phyloP scores from a whole-genome alignment of 2,797 vertebrate species.

The Naso thynnoides region DNA sequence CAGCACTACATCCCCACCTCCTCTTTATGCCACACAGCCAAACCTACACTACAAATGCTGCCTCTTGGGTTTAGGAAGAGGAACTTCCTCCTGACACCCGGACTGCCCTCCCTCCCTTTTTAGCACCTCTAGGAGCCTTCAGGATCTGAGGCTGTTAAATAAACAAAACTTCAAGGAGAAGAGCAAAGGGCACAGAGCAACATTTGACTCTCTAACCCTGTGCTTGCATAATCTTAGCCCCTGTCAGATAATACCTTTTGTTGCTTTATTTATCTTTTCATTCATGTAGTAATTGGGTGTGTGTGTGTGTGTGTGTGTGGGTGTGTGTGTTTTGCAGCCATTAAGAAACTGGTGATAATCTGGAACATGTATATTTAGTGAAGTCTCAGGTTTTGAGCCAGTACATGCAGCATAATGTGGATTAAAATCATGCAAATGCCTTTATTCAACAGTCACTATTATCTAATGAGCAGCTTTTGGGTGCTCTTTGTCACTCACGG shows the following conservation, averaged over 20 bases:
- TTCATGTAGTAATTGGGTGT: conserved; percentile 60
- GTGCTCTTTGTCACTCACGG: conserved; percentile 49
- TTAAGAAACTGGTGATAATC: conserved; percentile 44
- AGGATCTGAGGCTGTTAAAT: conserved; percentile 75
- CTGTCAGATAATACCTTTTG: conserved; percentile 60
- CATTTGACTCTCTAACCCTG: conserved; percentile 68
- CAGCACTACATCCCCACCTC: neutral
- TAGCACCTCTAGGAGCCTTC: conserved; percentile 65
- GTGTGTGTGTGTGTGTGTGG: conserved; percentile 34
- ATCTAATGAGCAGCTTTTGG: conserved; percentile 55
- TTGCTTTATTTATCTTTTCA: conserved; percentile 68
- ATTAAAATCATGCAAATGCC: conserved; percentile 49
- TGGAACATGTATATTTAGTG: conserved; percentile 25
- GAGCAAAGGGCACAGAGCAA: conserved; percentile 78
- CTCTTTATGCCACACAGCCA: conserved; percentile 7
- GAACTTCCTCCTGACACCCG: conserved; percentile 50
- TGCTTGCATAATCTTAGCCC: conserved; percentile 67
- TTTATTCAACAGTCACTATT: conserved; percentile 58
- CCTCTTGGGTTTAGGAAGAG: conserved; percentile 45
- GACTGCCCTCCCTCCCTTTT: conserved; percentile 51
- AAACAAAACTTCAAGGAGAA: conserved; percentile 75
- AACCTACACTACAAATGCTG: conserved; percentile 15
- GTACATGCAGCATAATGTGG: conserved; percentile 25
- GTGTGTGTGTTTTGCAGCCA: conserved; percentile 25
- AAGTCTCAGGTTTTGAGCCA: conserved; percentile 29